phyloP scores from a whole-genome alignment of 2,113 vertebrate genomes.

The human (Homo sapiens) region GRCh38 chr3:58413001-58413500 shows the following conservation, averaged over 20 bases:
- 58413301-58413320: neutral
- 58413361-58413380: neutral
- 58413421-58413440: neutral
- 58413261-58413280: neutral
- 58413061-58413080: neutral
- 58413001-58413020: rapidly evolving
- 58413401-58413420: neutral
- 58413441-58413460: neutral
- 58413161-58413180: neutral
- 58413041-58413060: neutral
- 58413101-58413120: neutral
- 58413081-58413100: neutral
- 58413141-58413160: neutral
- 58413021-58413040: neutral
- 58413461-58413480: neutral
- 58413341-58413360: neutral
- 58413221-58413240: neutral
- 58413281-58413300: neutral
- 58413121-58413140: neutral
- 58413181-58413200: neutral
- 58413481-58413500: neutral
- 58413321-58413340: neutral
- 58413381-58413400: neutral
- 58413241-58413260: neutral
- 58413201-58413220: neutral